Evolutionary conservation across 2,888 invertebrate genomes (phyloP), one percentile per base, ranked within the genome.

Genomic region (Ectobius pallidus): DNA sequence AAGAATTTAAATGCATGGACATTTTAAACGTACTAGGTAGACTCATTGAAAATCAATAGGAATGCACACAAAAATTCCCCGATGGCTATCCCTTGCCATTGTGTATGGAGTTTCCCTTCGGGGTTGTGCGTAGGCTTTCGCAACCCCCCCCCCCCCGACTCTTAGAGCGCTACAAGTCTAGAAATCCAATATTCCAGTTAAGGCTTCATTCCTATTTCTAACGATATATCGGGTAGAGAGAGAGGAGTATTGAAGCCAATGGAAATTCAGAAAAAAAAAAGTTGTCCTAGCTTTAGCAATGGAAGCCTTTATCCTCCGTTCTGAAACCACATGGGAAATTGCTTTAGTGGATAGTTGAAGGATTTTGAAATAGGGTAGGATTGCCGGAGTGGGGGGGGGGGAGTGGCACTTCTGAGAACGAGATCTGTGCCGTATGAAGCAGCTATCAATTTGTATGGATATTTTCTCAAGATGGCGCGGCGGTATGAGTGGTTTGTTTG

Each of bases 101-200:
- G n/a, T 52, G 52, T 52, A 25, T 52, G 52, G 11, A 25, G 25
- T 52, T 52, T 1, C 52, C 52, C 4, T 11, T 22, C 25, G 20
- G 52, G 25, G 25, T 52, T 52, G 4, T 14, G 25, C 22, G 25
- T 52, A 52, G 52, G 22, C 52, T 52, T 7, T 22, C 20, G n/a
- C n/a, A n/a, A n/a, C n/a, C n/a, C n/a, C n/a, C n/a, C n/a, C n/a
- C n/a, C n/a, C n/a, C n/a, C n/a, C n/a, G n/a, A n/a, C n/a, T n/a
- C n/a, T n/a, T n/a, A n/a, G n/a, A 49, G 52, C 20, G 52, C 25
- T 52, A 22, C 52, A 52, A 52, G 52, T 25, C 52, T 25, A 52
- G 39, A 62, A 42, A 63, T 34, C 63, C 63, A 63, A 63, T 63
- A 63, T 42, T 20, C 63, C 22, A 42, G 63, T 63, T 63, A 63